Base-by-base conservation (phyloP, 2,113 vertebrate genomes). In the Oncorhynchus masou region DNA sequence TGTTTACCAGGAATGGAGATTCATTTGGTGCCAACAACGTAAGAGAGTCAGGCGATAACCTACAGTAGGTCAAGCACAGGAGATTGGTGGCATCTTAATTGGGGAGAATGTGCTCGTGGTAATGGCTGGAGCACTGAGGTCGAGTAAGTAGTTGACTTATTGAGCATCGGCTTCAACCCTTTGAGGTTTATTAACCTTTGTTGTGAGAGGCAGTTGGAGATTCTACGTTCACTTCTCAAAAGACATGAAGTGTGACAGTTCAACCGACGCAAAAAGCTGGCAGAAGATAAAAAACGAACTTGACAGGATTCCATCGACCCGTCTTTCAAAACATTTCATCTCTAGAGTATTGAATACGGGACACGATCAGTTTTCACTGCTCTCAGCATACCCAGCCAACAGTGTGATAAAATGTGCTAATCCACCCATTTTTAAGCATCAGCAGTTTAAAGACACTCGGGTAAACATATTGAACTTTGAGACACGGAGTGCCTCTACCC, bases 391-490 rank as follows among this genome's bases (percentile, higher is more conserved):
- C 34, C 74, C 49, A 71, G 31, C 34, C 31, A 34, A 72, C 71
- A 34, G 16, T 39, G 54, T 81, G 34, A 64, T 71, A 71, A 64
- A 48, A 66, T 59, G 9, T 68, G 54, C 67, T 69, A 59, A 76
- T 76, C 51, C 25, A 19, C 49, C 54, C 71, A 71, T 79, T 73
- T 79, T 24, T 54, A 62, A 74, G 70, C 59, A 78, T 79, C 39
- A 74, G 54, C 59, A 57, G 27, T 77, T 81, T 77, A 57, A 39
- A 73, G 34, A 60, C 11, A 20, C 57, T 45, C n/a, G 49, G 25
- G 59, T 74, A 74, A 71, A 71, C 65, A 75, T 27, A 20, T 20
- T 62, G 20, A 68, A 68, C 49, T 22, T 67, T n/a, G 0, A 39
- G 68, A 49, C 25, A 70, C 5, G 22, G 9, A 19, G 25, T 39